phyloP scores from a whole-genome alignment of 2,888 invertebrate genomes.

The Drosophila conformis region DNA sequence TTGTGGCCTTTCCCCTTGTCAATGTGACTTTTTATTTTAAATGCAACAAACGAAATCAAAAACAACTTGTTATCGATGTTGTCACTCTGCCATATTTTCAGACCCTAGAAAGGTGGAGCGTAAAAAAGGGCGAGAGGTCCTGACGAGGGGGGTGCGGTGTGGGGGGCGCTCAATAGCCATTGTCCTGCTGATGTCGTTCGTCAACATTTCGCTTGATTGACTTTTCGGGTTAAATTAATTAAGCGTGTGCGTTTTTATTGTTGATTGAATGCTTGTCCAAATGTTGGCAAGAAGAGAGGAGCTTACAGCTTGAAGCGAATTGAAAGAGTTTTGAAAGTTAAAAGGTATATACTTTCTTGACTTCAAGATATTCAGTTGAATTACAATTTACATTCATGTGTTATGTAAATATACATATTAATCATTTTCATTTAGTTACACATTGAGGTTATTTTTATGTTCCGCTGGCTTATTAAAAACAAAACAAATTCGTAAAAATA shows the following conservation, averaged over 20 bases:
- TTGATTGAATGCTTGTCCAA: constrained; percentile 62
- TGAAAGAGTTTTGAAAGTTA: not conserved
- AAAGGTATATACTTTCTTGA: not conserved
- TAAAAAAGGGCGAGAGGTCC: constrained; percentile 3
- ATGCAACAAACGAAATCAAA: constrained; percentile 69
- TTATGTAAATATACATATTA: no score
- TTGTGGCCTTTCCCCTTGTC: constrained; percentile 65
- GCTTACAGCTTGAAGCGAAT: not conserved
- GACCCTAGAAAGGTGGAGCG: constrained; percentile 10
- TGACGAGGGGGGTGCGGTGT: not conserved
- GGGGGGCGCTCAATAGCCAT: not conserved
- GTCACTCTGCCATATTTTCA: constrained; percentile 63
- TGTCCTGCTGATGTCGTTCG: constrained; percentile 52
- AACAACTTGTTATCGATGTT: constrained; percentile 77
- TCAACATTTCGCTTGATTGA: constrained; percentile 73
- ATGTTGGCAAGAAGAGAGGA: constrained; percentile 14
- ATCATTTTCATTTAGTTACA: no score
- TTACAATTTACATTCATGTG: no score
- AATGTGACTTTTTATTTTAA: constrained; percentile 69
- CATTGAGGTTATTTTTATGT: no score
- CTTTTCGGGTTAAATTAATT: constrained; percentile 79
- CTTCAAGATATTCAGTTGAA: not conserved
- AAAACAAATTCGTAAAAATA: not conserved
- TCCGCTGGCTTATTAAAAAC: no score
- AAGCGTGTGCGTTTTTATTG: constrained; percentile 77